phyloP scores from a whole-genome alignment of 2,113 vertebrate genomes.

The Protobothrops mucrosquamatus region DNA sequence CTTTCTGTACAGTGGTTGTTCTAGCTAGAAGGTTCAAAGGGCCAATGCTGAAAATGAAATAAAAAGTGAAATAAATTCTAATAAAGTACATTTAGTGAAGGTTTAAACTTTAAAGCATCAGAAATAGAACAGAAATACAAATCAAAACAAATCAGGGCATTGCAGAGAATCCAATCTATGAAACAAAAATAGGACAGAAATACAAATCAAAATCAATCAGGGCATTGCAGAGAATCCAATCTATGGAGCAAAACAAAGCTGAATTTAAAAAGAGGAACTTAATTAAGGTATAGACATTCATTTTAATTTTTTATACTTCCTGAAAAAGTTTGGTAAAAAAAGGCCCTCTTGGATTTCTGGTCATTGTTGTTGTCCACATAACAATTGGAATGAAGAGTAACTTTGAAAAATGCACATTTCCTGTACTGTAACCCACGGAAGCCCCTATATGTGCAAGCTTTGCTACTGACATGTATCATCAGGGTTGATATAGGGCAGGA shows the following conservation, averaged over 20 bases:
- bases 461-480: neutral
- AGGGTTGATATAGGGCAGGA: neutral
- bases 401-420: no score
- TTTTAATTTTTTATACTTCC: neutral
- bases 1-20: neutral
- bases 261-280: neutral
- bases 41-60: neutral
- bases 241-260: neutral
- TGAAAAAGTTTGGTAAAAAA: neutral
- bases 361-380: neutral
- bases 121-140: neutral
- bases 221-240: no score
- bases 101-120: neutral
- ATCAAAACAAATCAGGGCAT: neutral
- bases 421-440: neutral
- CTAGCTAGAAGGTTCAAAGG: neutral
- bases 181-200: neutral
- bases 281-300: neutral
- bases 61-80: neutral
- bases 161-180: neutral
- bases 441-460: neutral
- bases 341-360: neutral
- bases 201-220: no score
- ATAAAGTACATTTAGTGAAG: neutral
- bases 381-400: no score